phyloP scores from a whole-genome alignment of 2,888 invertebrate species.

The Apamea monoglypha region DNA sequence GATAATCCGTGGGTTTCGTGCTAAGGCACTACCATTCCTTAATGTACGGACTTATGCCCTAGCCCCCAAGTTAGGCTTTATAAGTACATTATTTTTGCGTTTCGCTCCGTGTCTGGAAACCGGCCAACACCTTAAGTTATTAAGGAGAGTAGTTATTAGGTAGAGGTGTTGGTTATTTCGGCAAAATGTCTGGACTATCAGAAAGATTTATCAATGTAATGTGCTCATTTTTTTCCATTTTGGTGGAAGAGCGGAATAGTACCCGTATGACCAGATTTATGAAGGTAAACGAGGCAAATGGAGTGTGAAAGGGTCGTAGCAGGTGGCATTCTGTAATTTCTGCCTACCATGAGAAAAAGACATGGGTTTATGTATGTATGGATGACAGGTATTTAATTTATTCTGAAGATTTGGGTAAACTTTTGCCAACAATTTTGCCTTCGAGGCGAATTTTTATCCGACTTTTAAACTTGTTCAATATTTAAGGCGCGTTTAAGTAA shows the following conservation, averaged over 20 bases:
- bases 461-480: conserved; percentile 45
- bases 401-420: conserved; percentile 18
- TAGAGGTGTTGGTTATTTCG: not conserved
- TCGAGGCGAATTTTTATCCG: not conserved
- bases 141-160: conserved; percentile 4
- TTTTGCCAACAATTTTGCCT: conserved; percentile 3
- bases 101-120: not conserved
- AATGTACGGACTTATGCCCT: not conserved
- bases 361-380: not conserved
- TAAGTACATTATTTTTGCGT: conserved; percentile 30
- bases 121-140: conserved; percentile 32
- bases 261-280: not conserved
- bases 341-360: not conserved
- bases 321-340: not conserved
- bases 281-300: not conserved
- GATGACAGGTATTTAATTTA: conserved; percentile 15
- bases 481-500: conserved; percentile 22
- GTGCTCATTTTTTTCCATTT: not conserved
- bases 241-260: too few species aligned
- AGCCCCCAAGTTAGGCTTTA: conserved; percentile 5
- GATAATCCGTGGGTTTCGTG: conserved; percentile 21
- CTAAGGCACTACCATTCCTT: conserved; percentile 15
- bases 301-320: not conserved
- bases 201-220: not conserved
- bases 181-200: not conserved